These are phyloP conservation scores for Porites australiensis DNA, from an alignment of 64 coral and sea anemone species.

Conservation along the genomic window DNA sequence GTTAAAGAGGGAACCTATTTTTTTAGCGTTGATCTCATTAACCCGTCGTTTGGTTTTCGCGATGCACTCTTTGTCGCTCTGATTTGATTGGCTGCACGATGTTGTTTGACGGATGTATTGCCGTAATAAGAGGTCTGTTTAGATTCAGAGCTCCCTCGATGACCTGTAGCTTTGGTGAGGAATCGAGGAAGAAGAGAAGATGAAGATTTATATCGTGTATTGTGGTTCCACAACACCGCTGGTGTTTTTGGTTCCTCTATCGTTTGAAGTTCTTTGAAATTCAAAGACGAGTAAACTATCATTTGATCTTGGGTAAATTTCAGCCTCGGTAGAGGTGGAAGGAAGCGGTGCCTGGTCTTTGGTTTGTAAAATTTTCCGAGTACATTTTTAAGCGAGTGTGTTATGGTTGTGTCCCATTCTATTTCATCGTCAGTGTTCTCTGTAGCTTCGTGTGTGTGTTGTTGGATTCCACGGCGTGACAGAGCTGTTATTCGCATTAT, in stretches of 20 bases:
- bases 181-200: slow-evolving; percentile 46
- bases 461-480: background rate
- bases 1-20: background rate
- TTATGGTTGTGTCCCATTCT: slow-evolving; percentile 39
- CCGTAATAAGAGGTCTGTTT: background rate
- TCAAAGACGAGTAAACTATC: slow-evolving; percentile 92
- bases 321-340: slow-evolving; percentile 82
- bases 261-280: slow-evolving; percentile 85
- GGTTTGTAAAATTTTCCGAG: slow-evolving; percentile 95
- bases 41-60: slow-evolving; percentile 1
- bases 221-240: slow-evolving; percentile 53
- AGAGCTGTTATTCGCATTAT: slow-evolving; percentile 73
- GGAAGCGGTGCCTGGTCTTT: slow-evolving; percentile 77
- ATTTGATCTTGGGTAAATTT: slow-evolving; percentile 93
- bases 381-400: slow-evolving; percentile 63
- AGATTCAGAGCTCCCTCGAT: background rate
- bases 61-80: background rate
- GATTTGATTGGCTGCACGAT: background rate
- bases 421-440: slow-evolving; percentile 36
- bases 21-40: slow-evolving; percentile 11
- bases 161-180: background rate
- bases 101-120: background rate
- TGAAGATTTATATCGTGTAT: slow-evolving; percentile 55
- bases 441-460: background rate
- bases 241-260: slow-evolving; percentile 88